These are phyloP conservation scores for Dioctria rufipes DNA, from an alignment of 2,888 invertebrate species.

Conservation along the genomic window DNA sequence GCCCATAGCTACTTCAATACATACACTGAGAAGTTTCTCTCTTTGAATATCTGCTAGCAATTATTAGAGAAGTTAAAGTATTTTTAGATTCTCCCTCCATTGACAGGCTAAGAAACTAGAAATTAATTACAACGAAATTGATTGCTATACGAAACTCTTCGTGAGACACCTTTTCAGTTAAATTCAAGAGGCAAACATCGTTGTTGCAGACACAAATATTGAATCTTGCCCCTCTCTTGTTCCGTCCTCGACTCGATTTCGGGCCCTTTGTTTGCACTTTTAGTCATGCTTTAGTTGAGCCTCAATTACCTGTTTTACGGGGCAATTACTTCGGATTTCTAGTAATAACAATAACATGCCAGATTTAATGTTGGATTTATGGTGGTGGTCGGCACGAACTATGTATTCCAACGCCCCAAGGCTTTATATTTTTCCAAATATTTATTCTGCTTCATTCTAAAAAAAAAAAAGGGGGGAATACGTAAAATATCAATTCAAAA, in stretches of 20 bases:
- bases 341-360: slow-evolving; percentile 35
- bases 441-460: too few relatives aligned
- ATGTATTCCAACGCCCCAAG: too few relatives aligned
- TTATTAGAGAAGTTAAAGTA: slow-evolving; percentile 7
- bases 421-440: too few relatives aligned
- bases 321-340: slow-evolving; percentile 17
- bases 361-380: slow-evolving; percentile 29
- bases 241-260: background rate
- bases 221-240: background rate
- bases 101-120: background rate
- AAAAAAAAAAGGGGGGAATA: too few relatives aligned
- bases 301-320: slow-evolving; percentile 38
- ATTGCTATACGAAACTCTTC: slow-evolving; percentile 3
- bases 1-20: slow-evolving; percentile 13
- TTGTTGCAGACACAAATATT: background rate
- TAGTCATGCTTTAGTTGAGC: slow-evolving; percentile 23
- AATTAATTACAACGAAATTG: slow-evolving; percentile 13
- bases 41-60: background rate
- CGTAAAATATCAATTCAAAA: too few relatives aligned
- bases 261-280: background rate
- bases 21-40: too few relatives aligned
- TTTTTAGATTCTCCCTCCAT: background rate
- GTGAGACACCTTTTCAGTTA: background rate
- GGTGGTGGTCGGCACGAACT: slow-evolving; percentile 11
- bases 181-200: background rate